Percentiles rank a stretch among this genome's conserved stretches.
These are phyloP conservation scores for Lepus oiostolus DNA, from an alignment of 2,797 vertebrate species.

Conservation along the genomic window DNA sequence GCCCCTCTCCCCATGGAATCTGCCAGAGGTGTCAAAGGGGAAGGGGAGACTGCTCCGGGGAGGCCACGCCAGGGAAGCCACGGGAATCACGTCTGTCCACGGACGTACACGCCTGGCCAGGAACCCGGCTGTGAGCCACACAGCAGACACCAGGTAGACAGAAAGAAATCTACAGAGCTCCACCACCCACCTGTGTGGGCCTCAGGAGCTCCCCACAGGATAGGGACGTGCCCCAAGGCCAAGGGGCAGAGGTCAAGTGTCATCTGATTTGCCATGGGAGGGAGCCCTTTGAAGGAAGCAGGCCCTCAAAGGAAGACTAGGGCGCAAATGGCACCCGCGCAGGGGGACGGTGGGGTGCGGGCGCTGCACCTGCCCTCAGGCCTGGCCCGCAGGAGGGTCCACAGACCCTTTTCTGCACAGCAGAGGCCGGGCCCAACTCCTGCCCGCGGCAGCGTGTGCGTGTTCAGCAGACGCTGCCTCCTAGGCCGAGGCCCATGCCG, in stretches of 20 bases:
- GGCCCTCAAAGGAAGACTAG: neutral
- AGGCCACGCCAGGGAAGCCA: neutral
- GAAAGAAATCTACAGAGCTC: neutral
- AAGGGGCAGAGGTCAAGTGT: accelerated
- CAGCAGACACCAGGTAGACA: neutral
- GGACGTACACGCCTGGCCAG: neutral
- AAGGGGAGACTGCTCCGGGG: neutral
- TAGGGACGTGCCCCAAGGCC: neutral
- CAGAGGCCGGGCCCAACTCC: constrained; percentile 76
- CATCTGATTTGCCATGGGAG: neutral
- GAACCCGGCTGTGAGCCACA: neutral
- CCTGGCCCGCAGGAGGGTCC: too few species aligned
- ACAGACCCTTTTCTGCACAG: constrained; percentile 72
- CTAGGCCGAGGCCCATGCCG: accelerated
- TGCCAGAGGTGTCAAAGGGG: neutral
- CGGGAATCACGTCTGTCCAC: neutral
- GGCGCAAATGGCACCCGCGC: neutral
- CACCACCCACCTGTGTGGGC: too few species aligned
- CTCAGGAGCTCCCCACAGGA: neutral
- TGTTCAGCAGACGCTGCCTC: neutral
- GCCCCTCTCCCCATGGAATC: neutral
- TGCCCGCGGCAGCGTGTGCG: neutral
- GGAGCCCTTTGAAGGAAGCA: neutral
- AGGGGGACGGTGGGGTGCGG: neutral
- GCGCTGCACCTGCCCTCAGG: accelerated